phyloP scores from a whole-genome alignment of 2,113 vertebrate genomes.

The Naja naja region DNA sequence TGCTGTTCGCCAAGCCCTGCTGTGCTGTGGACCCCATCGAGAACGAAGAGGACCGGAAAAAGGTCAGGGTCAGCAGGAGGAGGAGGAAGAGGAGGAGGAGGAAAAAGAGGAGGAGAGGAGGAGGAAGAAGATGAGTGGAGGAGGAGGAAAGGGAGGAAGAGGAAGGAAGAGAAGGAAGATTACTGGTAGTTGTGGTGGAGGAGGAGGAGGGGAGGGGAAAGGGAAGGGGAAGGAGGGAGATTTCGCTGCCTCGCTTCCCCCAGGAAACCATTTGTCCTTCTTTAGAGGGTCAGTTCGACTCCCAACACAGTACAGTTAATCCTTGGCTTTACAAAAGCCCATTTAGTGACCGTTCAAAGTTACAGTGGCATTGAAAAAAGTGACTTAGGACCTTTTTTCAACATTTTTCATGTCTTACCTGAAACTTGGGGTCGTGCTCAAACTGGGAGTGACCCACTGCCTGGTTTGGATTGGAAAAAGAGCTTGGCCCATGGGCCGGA shows the following conservation, averaged over 20 bases:
- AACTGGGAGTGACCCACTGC: neutral
- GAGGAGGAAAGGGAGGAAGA: no score
- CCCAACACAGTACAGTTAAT: neutral
- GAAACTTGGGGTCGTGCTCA: neutral
- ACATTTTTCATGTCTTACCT: no score
- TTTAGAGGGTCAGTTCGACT: neutral
- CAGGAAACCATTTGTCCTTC: neutral
- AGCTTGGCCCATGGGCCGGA: neutral
- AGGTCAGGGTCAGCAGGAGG: constrained; percentile 68
- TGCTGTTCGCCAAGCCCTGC: constrained; percentile 96
- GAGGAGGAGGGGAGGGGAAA: no score
- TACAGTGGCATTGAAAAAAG: neutral
- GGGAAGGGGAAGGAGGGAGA: no score
- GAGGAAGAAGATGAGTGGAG: no score
- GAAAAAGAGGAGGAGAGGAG: no score
- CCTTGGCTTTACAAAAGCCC: neutral
- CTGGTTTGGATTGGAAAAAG: neutral
- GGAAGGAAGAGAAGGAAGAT: no score
- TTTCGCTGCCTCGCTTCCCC: neutral
- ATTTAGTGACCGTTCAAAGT: neutral
- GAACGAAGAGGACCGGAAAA: constrained; percentile 97
- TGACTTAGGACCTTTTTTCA: neutral
- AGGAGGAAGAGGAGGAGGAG: no score
- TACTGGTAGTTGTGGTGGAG: no score
- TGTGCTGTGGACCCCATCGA: constrained; percentile 98